These are phyloP conservation scores for Whitmania pigra DNA, from an alignment of 1,140 invertebrate species.

Conservation along the genomic window DNA sequence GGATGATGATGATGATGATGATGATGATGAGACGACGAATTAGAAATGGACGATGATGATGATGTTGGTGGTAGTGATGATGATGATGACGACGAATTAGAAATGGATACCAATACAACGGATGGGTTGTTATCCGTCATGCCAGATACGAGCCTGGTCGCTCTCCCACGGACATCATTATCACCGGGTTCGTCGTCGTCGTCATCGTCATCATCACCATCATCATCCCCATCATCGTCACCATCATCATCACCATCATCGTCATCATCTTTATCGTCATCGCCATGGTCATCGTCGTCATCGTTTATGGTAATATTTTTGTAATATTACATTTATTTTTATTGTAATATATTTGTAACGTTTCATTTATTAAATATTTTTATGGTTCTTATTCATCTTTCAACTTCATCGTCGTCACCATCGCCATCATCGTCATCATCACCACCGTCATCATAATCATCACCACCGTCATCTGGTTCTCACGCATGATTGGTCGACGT, in stretches of 20 bases:
- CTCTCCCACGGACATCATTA: neutral
- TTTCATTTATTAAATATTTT: neutral
- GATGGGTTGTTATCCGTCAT: conserved; percentile 10
- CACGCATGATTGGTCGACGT: neutral
- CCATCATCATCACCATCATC: neutral
- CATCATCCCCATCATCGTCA: neutral
- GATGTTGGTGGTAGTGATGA: too few species aligned
- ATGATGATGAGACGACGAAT: too few species aligned
- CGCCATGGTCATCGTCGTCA: neutral
- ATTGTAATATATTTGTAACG: too few species aligned
- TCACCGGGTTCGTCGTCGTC: neutral
- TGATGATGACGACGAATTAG: neutral
- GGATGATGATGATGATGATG: too few species aligned
- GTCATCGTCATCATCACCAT: neutral
- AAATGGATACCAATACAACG: conserved; percentile 6
- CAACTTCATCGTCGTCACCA: too few species aligned
- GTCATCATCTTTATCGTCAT: neutral
- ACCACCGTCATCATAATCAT: too few species aligned
- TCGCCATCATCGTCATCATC: too few species aligned
- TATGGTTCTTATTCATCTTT: too few species aligned
- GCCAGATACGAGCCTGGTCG: neutral
- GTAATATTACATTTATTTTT: neutral
- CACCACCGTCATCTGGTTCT: neutral
- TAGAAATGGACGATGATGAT: too few species aligned
- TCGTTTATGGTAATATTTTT: too few species aligned